Percentiles rank a stretch among this genome's conserved stretches.
phyloP scores from a whole-genome alignment of 2,113 vertebrate species.

The Cyanoderma ruficeps region DNA sequence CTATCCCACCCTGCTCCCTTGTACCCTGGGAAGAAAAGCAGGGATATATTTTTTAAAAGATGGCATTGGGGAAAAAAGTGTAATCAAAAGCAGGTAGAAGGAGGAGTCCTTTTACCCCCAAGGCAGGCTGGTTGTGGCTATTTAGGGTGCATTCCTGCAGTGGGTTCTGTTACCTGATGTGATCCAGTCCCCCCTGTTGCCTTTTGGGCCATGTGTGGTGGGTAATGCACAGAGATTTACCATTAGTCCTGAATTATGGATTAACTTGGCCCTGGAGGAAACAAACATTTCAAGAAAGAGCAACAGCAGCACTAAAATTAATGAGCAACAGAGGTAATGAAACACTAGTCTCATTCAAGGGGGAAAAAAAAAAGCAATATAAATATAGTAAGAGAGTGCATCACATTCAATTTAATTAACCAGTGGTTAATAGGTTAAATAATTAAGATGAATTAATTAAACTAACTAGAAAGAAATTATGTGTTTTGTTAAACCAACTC shows the following conservation, averaged over 20 bases:
- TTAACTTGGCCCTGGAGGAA: slow-evolving; percentile 28
- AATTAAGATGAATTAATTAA: slow-evolving; percentile 33
- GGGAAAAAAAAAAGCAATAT: neutral
- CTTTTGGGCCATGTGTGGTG: neutral
- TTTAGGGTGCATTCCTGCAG: neutral
- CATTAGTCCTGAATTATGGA: slow-evolving; percentile 11
- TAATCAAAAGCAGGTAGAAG: neutral
- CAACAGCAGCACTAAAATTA: slow-evolving; percentile 19
- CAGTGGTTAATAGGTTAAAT: slow-evolving; percentile 12
- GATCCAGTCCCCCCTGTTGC: neutral
- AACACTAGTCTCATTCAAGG: neutral
- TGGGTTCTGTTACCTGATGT: neutral
- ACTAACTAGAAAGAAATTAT: neutral
- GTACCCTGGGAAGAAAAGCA: neutral
- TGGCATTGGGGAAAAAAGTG: neutral
- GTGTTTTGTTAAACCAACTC: neutral
- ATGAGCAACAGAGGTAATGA: slow-evolving; percentile 18
- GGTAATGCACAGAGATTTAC: neutral
- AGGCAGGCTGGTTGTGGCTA: neutral
- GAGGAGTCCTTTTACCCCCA: neutral
- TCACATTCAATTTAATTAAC: slow-evolving; percentile 1
- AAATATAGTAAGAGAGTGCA: neutral
- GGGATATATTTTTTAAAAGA: neutral
- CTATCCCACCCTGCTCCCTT: neutral
- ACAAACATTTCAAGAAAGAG: neutral